phyloP scores from a whole-genome alignment of 1,140 invertebrate genomes.

The Calephelis nemesis region DNA sequence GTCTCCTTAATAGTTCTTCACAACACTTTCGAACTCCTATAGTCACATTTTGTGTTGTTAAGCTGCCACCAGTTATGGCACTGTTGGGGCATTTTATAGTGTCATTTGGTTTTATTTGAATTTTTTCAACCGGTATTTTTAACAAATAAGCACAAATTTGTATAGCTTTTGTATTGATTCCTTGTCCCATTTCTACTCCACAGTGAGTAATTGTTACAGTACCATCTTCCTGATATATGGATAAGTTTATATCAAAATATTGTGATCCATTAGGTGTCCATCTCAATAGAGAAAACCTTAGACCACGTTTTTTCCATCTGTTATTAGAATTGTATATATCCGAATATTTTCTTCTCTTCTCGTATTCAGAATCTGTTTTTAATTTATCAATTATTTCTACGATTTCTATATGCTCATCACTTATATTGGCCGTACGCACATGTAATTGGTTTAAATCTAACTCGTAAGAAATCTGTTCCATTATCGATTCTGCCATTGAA shows the following conservation, averaged over 20 bases:
- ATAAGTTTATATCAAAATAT: constrained; percentile 81
- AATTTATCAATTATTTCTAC: constrained; percentile 78
- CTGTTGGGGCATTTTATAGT: constrained; percentile 74
- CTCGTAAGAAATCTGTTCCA: constrained; percentile 87
- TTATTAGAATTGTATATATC: constrained; percentile 83
- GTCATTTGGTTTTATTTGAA: constrained; percentile 65
- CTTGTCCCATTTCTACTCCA: constrained; percentile 57
- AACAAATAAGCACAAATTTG: too few relatives aligned
- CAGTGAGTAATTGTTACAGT: constrained; percentile 86
- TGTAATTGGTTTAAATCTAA: constrained; percentile 84
- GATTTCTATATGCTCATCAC: constrained; percentile 54
- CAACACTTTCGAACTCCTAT: constrained; percentile 83
- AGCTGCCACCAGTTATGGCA: constrained; percentile 81
- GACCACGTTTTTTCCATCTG: constrained; percentile 87
- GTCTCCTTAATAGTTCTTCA: constrained; percentile 79
- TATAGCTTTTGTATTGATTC: too few relatives aligned
- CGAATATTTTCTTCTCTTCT: constrained; percentile 74
- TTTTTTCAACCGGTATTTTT: constrained; percentile 69
- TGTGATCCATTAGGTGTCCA: constrained; percentile 79
- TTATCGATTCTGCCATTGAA: constrained; percentile 85
- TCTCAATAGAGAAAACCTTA: constrained; percentile 82
- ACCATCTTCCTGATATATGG: constrained; percentile 86
- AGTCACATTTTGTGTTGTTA: constrained; percentile 47
- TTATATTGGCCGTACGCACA: constrained; percentile 82
- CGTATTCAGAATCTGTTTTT: constrained; percentile 80